phyloP scores from a whole-genome alignment of 2,797 vertebrate genomes.

The Etheostoma perlongum region DNA sequence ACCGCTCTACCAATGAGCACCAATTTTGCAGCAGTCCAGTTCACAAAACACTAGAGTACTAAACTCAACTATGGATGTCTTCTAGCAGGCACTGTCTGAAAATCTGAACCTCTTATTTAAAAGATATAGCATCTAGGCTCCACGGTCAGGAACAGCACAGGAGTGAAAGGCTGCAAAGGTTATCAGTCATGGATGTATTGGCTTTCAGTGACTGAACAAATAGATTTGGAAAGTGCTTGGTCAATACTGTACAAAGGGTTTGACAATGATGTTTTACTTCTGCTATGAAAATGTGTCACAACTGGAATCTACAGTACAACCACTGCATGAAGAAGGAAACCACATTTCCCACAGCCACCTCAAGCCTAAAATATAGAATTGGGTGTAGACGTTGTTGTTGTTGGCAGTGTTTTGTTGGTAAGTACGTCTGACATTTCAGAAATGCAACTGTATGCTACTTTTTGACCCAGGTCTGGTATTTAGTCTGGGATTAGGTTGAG shows the following conservation, averaged over 20 bases:
- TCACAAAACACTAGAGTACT: neutral
- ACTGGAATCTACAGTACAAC: neutral
- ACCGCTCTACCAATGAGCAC: no score
- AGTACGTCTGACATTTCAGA: neutral
- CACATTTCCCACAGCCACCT: neutral
- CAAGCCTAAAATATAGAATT: constrained; percentile 9
- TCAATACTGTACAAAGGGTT: neutral
- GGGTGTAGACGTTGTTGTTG: neutral
- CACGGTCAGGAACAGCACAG: neutral
- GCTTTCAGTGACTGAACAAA: neutral
- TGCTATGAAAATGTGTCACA: neutral
- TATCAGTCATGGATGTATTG: neutral
- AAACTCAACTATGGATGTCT: no score
- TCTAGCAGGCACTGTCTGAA: no score
- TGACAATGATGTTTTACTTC: neutral
- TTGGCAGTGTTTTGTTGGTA: neutral
- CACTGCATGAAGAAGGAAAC: no score
- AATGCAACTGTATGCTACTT: neutral
- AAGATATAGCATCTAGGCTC: no score
- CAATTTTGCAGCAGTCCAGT: neutral
- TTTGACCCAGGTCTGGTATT: constrained; percentile 25
- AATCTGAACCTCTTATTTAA: no score
- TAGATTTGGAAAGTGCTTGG: neutral
- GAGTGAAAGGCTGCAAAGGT: neutral
- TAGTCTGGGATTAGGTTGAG: constrained; percentile 21